Percentiles rank a stretch among this genome's conserved stretches.
These are phyloP conservation scores for Seriola quinqueradiata DNA, from an alignment of 2,113 vertebrate species.

Conservation along the genomic window DNA sequence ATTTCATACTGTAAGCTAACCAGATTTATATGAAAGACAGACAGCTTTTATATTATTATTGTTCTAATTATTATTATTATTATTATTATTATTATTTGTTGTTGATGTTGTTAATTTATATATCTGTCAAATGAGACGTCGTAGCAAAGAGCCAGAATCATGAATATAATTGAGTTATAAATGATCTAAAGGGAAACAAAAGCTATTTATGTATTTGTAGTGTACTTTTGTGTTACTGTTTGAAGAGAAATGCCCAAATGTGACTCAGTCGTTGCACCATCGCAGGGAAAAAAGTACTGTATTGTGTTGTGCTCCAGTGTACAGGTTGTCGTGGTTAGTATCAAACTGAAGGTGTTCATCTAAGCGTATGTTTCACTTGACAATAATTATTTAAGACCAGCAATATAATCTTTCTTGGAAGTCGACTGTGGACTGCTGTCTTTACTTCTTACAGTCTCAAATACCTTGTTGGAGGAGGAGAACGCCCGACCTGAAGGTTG, in stretches of 20 bases:
- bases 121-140: slow-evolving; percentile 70
- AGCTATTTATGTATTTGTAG: slow-evolving; percentile 86
- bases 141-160: slow-evolving; percentile 80
- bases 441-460: neutral
- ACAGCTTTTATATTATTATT: slow-evolving; percentile 88
- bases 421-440: slow-evolving; percentile 42
- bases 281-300: slow-evolving; percentile 80
- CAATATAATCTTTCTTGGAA: slow-evolving; percentile 79
- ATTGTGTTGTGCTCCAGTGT: slow-evolving; percentile 66
- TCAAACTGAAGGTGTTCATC: slow-evolving; percentile 65
- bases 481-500: neutral
- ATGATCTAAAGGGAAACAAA: slow-evolving; percentile 83
- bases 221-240: slow-evolving; percentile 78
- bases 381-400: slow-evolving; percentile 80
- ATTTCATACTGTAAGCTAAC: slow-evolving; percentile 86
- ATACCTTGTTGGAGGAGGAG: neutral
- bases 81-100: slow-evolving; percentile 81
- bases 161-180: slow-evolving; percentile 75
- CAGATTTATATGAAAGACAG: slow-evolving; percentile 81
- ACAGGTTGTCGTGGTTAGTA: slow-evolving; percentile 64
- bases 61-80: slow-evolving; percentile 76
- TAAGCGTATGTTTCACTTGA: slow-evolving; percentile 66
- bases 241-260: slow-evolving; percentile 79
- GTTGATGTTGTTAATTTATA: slow-evolving; percentile 85
- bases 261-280: slow-evolving; percentile 74